A percentile compares a stretch with the other conserved stretches of the same genome.
Conservation (phyloP, 2,888 invertebrate genomes). For the Ephialtes manifestator region DNA sequence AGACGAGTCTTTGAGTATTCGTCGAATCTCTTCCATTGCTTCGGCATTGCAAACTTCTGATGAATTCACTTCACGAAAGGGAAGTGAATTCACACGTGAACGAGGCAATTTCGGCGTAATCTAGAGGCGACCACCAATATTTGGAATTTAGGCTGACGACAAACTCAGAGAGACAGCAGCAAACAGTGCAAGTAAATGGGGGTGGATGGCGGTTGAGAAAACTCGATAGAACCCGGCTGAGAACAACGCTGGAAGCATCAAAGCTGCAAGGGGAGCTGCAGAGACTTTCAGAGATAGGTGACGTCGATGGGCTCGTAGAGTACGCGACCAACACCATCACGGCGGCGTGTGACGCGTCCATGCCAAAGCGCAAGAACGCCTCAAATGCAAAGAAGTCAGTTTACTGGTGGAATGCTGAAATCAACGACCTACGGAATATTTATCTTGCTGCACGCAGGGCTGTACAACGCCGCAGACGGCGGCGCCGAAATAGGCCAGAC, state of each 20-base stretch:
- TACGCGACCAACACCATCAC: slow-evolving; percentile 40
- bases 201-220: slow-evolving; percentile 14
- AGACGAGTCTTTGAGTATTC: too few relatives aligned
- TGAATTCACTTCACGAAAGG: too few relatives aligned
- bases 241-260: slow-evolving; percentile 29
- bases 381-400: slow-evolving; percentile 43
- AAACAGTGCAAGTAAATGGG: not conserved
- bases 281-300: not conserved
- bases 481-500: slow-evolving; percentile 1
- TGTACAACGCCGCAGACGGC: slow-evolving; percentile 17
- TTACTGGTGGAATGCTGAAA: slow-evolving; percentile 62
- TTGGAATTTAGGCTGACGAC: not conserved
- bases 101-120: not conserved
- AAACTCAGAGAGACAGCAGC: not conserved
- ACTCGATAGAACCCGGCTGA: not conserved
- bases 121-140: not conserved
- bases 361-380: slow-evolving; percentile 48
- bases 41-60: too few relatives aligned
- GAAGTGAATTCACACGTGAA: too few relatives aligned
- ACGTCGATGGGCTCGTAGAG: not conserved
- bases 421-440: slow-evolving; percentile 1
- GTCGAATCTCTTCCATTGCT: too few relatives aligned
- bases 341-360: slow-evolving; percentile 56
- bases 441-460: slow-evolving; percentile 23
- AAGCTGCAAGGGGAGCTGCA: not conserved